Percentiles rank a stretch among this genome's conserved stretches.
phyloP scores from a whole-genome alignment of 2,113 vertebrate genomes.

The Eptesicus fuscus region DNA sequence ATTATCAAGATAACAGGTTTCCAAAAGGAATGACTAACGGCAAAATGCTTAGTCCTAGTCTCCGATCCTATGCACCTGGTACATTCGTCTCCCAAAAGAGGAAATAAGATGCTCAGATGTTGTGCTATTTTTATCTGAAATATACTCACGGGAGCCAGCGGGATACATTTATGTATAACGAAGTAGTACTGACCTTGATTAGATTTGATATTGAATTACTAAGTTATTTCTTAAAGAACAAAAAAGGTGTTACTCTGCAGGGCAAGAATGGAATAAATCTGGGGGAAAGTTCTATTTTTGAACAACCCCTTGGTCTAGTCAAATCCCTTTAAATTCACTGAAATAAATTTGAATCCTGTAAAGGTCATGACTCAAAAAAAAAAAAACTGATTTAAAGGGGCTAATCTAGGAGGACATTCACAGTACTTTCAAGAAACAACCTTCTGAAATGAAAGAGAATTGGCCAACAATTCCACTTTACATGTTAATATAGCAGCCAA shows the following conservation, averaged over 20 bases:
- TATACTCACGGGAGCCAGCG: constrained; percentile 5
- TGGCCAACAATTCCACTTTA: constrained; percentile 61
- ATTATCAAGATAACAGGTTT: not conserved
- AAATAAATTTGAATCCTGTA: constrained; percentile 72
- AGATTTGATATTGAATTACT: constrained; percentile 34
- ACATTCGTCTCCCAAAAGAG: not conserved
- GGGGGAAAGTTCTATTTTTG: constrained; percentile 9
- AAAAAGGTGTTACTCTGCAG: not conserved
- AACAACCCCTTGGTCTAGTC: constrained; percentile 55
- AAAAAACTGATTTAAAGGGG: constrained; percentile 79
- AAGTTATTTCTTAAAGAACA: constrained; percentile 38
- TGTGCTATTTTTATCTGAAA: not conserved
- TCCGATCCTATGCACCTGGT: not conserved
- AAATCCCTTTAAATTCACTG: constrained; percentile 73
- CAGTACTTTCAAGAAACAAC: constrained; percentile 74
- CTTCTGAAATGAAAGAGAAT: constrained; percentile 70
- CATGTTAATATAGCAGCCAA: constrained; percentile 72
- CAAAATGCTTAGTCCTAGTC: not conserved
- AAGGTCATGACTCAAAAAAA: constrained; percentile 75
- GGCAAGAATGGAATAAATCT: not conserved
- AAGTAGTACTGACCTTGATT: constrained; percentile 17
- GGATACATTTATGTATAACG: not conserved
- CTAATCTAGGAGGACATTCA: constrained; percentile 73
- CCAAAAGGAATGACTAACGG: not conserved
- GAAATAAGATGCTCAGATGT: not conserved